Evolutionary conservation across 64 coral and sea anemone species (phyloP), one percentile per base, ranked within the genome.

Genomic region (Dendrophyllia cribrosa): DNA sequence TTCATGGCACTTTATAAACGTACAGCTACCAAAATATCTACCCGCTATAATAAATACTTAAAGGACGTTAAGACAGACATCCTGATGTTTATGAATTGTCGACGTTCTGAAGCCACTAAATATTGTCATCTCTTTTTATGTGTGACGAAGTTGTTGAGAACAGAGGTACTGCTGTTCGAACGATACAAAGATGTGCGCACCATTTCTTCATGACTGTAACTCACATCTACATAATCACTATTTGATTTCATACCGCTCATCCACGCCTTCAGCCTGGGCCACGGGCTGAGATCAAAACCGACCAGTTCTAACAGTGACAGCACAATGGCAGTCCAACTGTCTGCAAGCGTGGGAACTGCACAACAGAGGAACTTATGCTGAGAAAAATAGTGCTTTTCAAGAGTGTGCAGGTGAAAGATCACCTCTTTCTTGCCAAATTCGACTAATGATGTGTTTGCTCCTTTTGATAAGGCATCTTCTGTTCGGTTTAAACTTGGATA

Each of bases 221-320:
- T 96, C 10, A 96, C 94, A 64, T 89, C 85, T 43, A 96, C 86
- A 96, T 96, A 96, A 74, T 96, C 90, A 84, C 89, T 75, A 58
- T 76, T 96, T 47, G 89, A 82, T 23, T 96, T 92, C 78, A 96
- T 75, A n/a, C 52, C 22, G 6, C 44, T 43, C 90, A 96, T 92
- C 94, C 89, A 96, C 1, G 78, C 56, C 86, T 85, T 96, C 9
- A 92, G 76, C 6, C 84, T 92, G 14, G 85, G 67, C 94, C 94
- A 96, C 15, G 85, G 90, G 0, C 77, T 49, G 48, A 96, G 83
- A 76, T 96, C 90, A 43, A 96, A 96, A 15, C 79, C 79, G 43
- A 92, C 76, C 72, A 96, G 84, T 22, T 96, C 94, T 49, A 96
- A 59, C 61, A 96, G 70, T 44, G 94, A 96, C 21, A 96, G 19